A percentile compares a stretch with the other conserved stretches of the same genome.
phyloP scores from a whole-genome alignment of 2,113 vertebrate genomes.

The Orientallactaga bullata region DNA sequence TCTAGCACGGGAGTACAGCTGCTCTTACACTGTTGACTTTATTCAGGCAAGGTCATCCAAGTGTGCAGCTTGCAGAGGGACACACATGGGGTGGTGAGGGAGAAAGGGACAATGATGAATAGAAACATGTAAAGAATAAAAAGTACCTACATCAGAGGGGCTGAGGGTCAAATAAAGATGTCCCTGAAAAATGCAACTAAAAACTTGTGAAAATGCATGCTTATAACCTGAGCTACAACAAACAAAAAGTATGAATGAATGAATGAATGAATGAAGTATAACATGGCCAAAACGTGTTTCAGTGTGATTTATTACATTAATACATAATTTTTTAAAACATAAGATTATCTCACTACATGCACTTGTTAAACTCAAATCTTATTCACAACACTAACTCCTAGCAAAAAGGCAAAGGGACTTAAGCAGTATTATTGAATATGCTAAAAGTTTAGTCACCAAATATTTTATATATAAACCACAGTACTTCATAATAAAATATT shows the following conservation, averaged over 20 bases:
- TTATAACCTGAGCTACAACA: neutral
- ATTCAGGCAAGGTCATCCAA: too few relatives aligned
- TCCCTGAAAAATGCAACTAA: neutral
- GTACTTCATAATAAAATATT: constrained; percentile 21
- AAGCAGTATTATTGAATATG: neutral
- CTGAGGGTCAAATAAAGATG: neutral
- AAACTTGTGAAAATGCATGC: neutral
- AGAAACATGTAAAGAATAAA: neutral
- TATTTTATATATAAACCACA: neutral
- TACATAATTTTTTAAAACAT: neutral
- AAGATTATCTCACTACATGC: neutral
- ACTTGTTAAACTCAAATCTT: neutral
- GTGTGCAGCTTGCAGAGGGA: too few relatives aligned
- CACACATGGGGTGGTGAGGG: too few relatives aligned
- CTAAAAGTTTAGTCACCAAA: constrained; percentile 50
- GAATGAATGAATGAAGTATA: neutral
- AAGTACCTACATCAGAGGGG: too few relatives aligned
- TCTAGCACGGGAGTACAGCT: too few relatives aligned
- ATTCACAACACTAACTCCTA: constrained; percentile 11
- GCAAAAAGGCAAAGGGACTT: neutral
- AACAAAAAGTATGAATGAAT: too few relatives aligned
- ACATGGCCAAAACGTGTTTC: neutral
- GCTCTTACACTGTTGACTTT: too few relatives aligned
- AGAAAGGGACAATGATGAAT: neutral
- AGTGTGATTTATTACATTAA: constrained; percentile 31